These are phyloP conservation scores for Musca domestica DNA, from an alignment of 1,140 invertebrate genomes.

Conservation along the genomic window DNA sequence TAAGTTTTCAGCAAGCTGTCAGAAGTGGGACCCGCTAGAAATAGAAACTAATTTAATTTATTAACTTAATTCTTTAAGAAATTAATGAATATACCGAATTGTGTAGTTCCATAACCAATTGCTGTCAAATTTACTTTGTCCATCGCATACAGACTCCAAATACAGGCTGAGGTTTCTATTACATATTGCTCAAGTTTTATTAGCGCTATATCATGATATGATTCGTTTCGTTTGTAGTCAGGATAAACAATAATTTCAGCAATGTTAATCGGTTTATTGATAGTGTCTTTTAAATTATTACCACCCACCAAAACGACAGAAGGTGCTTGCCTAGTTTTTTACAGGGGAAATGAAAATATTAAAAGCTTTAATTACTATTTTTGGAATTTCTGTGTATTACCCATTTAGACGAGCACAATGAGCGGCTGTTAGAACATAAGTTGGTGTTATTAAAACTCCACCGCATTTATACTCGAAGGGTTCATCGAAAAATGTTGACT, in stretches of 20 bases:
- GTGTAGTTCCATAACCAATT: conserved; percentile 15
- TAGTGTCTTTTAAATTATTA: too few relatives aligned
- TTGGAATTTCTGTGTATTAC: too few relatives aligned
- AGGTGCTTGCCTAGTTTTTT: too few relatives aligned
- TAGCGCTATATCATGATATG: too few relatives aligned
- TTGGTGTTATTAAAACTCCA: neutral
- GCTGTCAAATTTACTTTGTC: neutral
- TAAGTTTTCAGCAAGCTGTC: conserved; percentile 24
- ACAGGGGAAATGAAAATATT: neutral
- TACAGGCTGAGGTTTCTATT: neutral
- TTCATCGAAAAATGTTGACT: neutral
- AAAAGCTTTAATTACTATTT: neutral
- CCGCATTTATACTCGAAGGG: conserved; percentile 16
- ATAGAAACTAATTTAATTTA: neutral
- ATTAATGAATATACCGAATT: neutral
- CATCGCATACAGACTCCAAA: neutral
- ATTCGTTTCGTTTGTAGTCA: too few relatives aligned
- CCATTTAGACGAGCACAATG: conserved; percentile 49
- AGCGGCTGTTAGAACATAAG: conserved; percentile 58
- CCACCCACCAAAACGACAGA: too few relatives aligned
- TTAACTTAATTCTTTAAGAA: neutral
- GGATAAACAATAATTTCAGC: too few relatives aligned
- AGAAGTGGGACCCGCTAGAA: conserved; percentile 19
- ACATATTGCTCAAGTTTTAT: too few relatives aligned
- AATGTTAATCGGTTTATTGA: too few relatives aligned